Evolutionary conservation across 2,113 vertebrate species (phyloP).

Genomic region (Brachirus orientalis): DNA sequence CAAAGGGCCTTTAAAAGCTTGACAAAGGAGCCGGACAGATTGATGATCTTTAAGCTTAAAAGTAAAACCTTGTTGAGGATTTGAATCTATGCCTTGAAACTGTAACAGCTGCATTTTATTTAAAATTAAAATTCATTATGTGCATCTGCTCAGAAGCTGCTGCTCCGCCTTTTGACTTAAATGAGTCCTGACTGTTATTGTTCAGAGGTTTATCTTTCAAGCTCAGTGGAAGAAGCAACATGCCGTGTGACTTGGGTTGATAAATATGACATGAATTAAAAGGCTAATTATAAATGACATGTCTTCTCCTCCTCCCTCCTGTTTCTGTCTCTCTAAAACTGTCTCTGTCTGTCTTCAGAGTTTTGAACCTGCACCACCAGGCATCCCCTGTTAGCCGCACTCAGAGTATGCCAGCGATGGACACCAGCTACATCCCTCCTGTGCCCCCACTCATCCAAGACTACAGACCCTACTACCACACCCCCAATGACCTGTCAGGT

Average conservation of each 20-base stretch:
- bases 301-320: not conserved
- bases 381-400: constrained; percentile 93
- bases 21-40: too few relatives aligned
- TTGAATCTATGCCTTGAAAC: constrained; percentile 13
- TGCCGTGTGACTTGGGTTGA: not conserved
- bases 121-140: constrained; percentile 35
- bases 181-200: constrained; percentile 28
- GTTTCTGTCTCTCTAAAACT: not conserved
- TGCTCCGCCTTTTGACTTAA: constrained; percentile 25
- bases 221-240: constrained; percentile 13
- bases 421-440: constrained; percentile 95
- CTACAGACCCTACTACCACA: constrained; percentile 95
- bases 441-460: constrained; percentile 93
- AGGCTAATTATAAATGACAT: constrained; percentile 13
- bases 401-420: constrained; percentile 93
- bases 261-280: constrained; percentile 26
- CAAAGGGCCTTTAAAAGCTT: too few relatives aligned
- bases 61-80: not conserved
- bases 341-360: constrained; percentile 59
- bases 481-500: constrained; percentile 95
- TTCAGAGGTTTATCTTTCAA: constrained; percentile 16
- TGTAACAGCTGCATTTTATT: constrained; percentile 19
- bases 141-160: constrained; percentile 10
- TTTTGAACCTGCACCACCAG: constrained; percentile 94
- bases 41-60: not conserved